Evolutionary conservation across 2,888 invertebrate species (phyloP), one percentile per base, ranked within the genome.

Genomic region (Dusona sp.): DNA sequence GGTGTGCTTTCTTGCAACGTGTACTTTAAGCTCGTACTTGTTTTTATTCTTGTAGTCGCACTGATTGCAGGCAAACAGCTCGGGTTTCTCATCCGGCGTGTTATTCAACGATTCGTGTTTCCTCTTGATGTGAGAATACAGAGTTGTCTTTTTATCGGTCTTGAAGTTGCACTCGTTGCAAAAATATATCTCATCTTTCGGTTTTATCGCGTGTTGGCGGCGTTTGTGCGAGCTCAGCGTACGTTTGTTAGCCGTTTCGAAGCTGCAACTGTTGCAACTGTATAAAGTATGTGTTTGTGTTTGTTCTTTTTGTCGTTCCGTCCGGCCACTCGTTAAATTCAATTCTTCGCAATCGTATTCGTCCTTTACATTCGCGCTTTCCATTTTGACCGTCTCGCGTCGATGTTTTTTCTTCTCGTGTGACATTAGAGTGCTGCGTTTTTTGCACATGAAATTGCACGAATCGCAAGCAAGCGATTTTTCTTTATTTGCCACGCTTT

Each of bases 111-210:
- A 11, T 9, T 90, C 91, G 82, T 94, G 94, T 57, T 93, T 92
- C 42, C 92, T 90, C 72, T 92, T 91, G 4, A 93, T 92, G 87
- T 94, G 94, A 11, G 93, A 92, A 61, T 92, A 92, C 3, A 94
- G 84, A 0, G 93, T 91, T 0, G 91, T 89, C n/a, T 93, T 93
- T 19, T 92, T 92, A 4, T 79, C 88, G 0, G 93, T 90, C n/a
- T 92, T 92, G 72, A 92, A 94, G 16, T 90, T 88, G 74, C 94
- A 94, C 45, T 93, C 92, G 83, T 93, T 91, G 88, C 94, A 94
- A 2, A 89, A 85, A 38, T 90, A 92, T 22, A 92, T 88, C 11
- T 89, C 88, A 3, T 84, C 85, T 0, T 73, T 33, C 7, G 88
- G 83, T 19, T 89, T 87, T 74, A 84, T 38, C 86, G 89, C 22